Base-by-base conservation (phyloP, 2,113 vertebrate genomes). In the Furnarius figulus region DNA sequence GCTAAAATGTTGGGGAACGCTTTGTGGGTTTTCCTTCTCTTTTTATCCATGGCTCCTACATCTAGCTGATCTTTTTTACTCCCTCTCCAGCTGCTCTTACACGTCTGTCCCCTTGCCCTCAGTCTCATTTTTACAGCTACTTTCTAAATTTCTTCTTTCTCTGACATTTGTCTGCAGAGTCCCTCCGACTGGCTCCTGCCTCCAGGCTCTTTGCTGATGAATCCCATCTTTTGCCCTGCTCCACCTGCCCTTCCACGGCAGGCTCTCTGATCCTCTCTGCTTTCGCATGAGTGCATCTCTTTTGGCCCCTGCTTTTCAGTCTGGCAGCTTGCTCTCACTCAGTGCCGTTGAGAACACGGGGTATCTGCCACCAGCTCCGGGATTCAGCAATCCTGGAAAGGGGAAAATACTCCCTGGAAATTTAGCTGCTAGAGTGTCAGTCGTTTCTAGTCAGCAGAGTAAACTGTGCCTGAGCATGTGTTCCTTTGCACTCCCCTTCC, bases 241-340 rank as follows among this genome's bases (percentile, higher is more conserved):
- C 94, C 95, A 95, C 95, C 95, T 94, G 95, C 87, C 85, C 33
- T 80, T 76, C 67, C 85, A 65, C 3, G 18, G 50, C 90, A 92
- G 88, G 79, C 90, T 90, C 71, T 87, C 92, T 93, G 88, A 94
- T 92, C 95, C 92, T 67, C 67, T 96, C 90, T 90, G 78, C 93
- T 95, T 93, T 94, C 37, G 75, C 92, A 77, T 94, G 95, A 95
- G 65, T 56, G 85, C 93, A 19, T 86, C 83, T 94, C 90, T 96
- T 97, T 76, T 96, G 85, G 85, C 68, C 82, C 87, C 87, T 63
- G 93, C 73, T 75, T 96, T 87, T 76, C 83, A 93, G 4, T 88
- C 90, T 90, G 79, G 75, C 93, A 86, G 85, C 78, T 46, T 85
- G 84, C 74, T 95, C 47, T 61, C 52, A 28, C 67, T 76, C 17